phyloP scores from a whole-genome alignment of 2,797 vertebrate genomes.

The Rousettus madagascariensis region DNA sequence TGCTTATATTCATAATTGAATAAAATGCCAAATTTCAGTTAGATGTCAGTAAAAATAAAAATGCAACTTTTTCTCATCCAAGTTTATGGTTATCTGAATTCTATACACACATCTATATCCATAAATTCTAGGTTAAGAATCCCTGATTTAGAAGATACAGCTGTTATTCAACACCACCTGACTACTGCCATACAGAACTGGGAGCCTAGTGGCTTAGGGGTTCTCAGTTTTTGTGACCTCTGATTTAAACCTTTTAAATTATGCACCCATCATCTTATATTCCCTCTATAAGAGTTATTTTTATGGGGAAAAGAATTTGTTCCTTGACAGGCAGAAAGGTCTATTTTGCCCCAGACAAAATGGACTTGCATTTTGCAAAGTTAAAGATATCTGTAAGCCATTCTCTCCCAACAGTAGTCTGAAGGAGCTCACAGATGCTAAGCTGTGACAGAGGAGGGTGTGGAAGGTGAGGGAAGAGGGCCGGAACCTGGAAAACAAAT shows the following conservation, averaged over 20 bases:
- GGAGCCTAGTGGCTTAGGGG: background rate
- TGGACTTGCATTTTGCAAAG: background rate
- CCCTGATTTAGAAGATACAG: background rate
- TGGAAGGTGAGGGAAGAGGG: conserved; percentile 51
- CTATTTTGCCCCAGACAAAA: conserved; percentile 21
- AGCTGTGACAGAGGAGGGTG: background rate
- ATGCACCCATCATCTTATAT: background rate
- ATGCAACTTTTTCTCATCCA: background rate
- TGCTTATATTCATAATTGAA: conserved; percentile 10
- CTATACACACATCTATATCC: background rate
- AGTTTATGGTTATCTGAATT: background rate
- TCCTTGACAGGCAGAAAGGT: background rate
- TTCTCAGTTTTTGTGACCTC: conserved; percentile 1
- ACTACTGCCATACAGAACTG: background rate
- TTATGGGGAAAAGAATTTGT: background rate
- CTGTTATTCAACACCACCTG: background rate
- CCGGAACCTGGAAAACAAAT: conserved; percentile 67
- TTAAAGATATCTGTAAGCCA: background rate
- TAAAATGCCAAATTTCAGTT: conserved; percentile 11
- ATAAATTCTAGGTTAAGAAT: background rate
- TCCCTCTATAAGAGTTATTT: background rate
- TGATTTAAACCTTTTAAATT: background rate
- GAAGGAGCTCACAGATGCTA: background rate
- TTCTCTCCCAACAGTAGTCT: background rate
- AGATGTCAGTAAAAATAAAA: conserved; percentile 31